Evolutionary conservation across 2,113 vertebrate species (phyloP), one percentile per base, ranked within the genome.

Genomic region (Laterallus jamaicensis): DNA sequence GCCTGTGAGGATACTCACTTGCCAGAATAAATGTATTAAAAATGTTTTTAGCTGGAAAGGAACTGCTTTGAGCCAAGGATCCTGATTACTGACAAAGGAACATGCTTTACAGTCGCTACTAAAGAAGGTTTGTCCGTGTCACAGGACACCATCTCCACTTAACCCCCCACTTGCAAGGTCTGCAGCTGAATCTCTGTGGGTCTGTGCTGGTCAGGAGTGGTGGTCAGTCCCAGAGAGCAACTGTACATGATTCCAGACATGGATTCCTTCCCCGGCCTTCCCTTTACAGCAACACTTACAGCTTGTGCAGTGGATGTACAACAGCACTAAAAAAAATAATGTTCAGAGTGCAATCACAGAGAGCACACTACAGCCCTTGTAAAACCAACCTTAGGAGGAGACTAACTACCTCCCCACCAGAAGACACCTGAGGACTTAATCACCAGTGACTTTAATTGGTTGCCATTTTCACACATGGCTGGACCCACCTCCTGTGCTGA

Each of bases 211-310:
- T 40, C 56, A 20, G 58, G 13, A 47, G 15, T 4, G 16, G 32
- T 22, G 54, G 20, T 5, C 40, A n/a, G 32, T 29, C 21, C 42
- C 67, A 47, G 28, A 83, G 14, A 18, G 20, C 39, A 52, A 1
- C 39, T 3, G 0, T 0, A 5, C 5, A 1, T 2, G 0, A 14
- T 79, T 29, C 71, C 93, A 92, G 29, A 2, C 74, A 11, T 0
- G 0, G 32, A 69, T 76, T n/a, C 86, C 62, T 76, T 67, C 84
- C 88, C 3, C 80, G 75, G 73, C 47, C 47, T 63, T 10, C 77
- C 21, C 40, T 95, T 94, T 82, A 88, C 0, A 86, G 88, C 86
- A 35, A 81, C 55, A 10, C 40, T 86, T 70, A 2, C 25, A 84
- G 56, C 0, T 6, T 3, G 5, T 21, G 40, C 25, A 39, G 64